A percentile compares a stretch with the other conserved stretches of the same genome.
Evolutionary conservation across 2,888 invertebrate species (phyloP).

Genomic region (Diarsia dahlii): DNA sequence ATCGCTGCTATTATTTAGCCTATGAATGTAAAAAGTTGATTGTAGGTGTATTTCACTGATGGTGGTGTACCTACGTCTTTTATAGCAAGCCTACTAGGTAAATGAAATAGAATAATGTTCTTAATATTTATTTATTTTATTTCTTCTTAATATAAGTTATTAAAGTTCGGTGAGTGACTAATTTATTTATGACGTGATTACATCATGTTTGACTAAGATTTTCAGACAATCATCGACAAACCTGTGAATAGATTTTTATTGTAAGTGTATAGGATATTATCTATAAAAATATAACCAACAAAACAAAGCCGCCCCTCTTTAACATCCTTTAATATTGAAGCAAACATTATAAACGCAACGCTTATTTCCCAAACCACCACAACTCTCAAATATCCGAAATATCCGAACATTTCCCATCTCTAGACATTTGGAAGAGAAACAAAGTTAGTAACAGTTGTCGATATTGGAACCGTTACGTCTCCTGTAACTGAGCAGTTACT

Average conservation of each 20-base stretch:
- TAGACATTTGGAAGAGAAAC: slow-evolving; percentile 60
- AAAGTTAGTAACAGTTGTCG: slow-evolving; percentile 67
- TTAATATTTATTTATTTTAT: too few species aligned
- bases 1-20: background rate
- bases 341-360: background rate
- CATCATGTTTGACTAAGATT: too few species aligned
- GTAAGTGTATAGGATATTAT: too few species aligned
- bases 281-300: too few species aligned
- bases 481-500: slow-evolving; percentile 74
- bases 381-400: slow-evolving; percentile 38
- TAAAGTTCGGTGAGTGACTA: too few species aligned
- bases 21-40: background rate
- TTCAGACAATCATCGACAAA: too few species aligned
- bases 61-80: too few species aligned
- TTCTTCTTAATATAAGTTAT: too few species aligned
- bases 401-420: slow-evolving; percentile 52
- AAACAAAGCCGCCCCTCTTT: too few species aligned
- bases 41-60: too few species aligned
- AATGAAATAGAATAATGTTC: background rate
- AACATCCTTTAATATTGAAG: background rate
- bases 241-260: too few species aligned
- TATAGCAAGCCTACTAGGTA: background rate
- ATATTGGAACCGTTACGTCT: slow-evolving; percentile 74
- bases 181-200: too few species aligned
- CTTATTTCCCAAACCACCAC: slow-evolving; percentile 10